Base-by-base conservation (phyloP, 2,888 invertebrate genomes). In the Drosophila robusta region DNA sequence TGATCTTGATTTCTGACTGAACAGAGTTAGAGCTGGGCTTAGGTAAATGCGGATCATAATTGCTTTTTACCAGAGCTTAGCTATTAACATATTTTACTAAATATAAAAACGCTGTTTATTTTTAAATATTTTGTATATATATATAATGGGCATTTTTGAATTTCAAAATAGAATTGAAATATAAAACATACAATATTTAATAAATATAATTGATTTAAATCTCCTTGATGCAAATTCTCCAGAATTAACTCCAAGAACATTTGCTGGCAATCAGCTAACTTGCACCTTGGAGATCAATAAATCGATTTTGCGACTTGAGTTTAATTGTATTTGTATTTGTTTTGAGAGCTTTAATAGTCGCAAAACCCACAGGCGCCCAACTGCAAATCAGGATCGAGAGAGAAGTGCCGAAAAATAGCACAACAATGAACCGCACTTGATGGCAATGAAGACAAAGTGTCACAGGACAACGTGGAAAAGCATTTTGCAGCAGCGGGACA, bases 401-500 rank as follows among this genome's bases (percentile, higher is more conserved):
- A 44, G 18, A 47, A 79, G 46, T 64, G 55, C 8, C 51, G 50
- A 52, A 60, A 67, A 72, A 75, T 77, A 45, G 75, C 77, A 47
- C 63, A 75, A 86, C 80, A 86, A 82, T 83, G 83, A 85, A 85
- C 78, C 68, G 50, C 55, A 80, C 70, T 82, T 73, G 70, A 54
- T 52, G 66, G 50, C 78, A 80, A 75, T 67, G 45, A 63, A 61
- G 67, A 68, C 55, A 68, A 68, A 82, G 71, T 73, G 75, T 78
- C 56, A 41, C 29, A 22, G 50, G 39, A 51, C 54, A 74, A 70
- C 24, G 61, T 61, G 65, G 49, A 58, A 67, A 67, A 65, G 50
- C 69, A 58, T 76, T 68, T 46, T 36, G 22, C 51, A 49, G 57
- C 49, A 32, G 52, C 36, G 45, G 57, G 39, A 36, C 26, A 62